Base-by-base conservation (phyloP, 1,140 invertebrate genomes). In the Belonocnema kinseyi region DNA sequence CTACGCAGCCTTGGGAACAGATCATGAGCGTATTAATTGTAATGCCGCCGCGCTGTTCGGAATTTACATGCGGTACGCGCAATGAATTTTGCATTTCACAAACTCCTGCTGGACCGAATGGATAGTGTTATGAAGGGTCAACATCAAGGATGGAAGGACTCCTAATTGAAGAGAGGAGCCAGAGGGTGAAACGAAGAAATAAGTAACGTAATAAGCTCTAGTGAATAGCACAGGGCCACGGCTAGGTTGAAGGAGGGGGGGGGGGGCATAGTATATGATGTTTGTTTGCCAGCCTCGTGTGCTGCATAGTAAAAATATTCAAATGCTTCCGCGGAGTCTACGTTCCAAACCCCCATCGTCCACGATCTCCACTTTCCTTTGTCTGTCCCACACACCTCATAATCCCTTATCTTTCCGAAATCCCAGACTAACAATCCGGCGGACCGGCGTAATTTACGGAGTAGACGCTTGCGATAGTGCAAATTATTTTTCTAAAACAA, bases 251-350 rank as follows among this genome's bases (percentile, higher is more conserved):
- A 61, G 58, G 81, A 73, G 76, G 73, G 76, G 80, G 78, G 70
- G n/a, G 5, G 53, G 21, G 46, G 54, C 77, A 77, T 85, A 83
- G 82, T 86, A 85, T 84, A 85, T 83, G 85, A 86, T 86, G 85
- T 88, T 90, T 88, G 88, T 90, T 90, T 89, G 87, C 82, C 75
- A 83, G 75, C 76, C 83, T 80, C 85, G 84, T 85, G 87, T 82
- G 84, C 80, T 84, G 88, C 88, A 89, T 91, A 90, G 90, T 91
- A 90, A 91, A 90, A 90, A 87, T 88, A 89, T 89, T 90, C 85
- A 87, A 91, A 90, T 90, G 84, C 78, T 75, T 82, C 51, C 76
- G 77, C 75, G 75, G 54, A 46, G 50, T 40, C 70, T 21, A 66
- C 61, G 75, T 76, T 56, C 72, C 52, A 77, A 66, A 33, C 56